Evolutionary conservation across 2,888 invertebrate genomes (phyloP), one percentile per base, ranked within the genome.

Genomic region (Morinoia aosen): DNA sequence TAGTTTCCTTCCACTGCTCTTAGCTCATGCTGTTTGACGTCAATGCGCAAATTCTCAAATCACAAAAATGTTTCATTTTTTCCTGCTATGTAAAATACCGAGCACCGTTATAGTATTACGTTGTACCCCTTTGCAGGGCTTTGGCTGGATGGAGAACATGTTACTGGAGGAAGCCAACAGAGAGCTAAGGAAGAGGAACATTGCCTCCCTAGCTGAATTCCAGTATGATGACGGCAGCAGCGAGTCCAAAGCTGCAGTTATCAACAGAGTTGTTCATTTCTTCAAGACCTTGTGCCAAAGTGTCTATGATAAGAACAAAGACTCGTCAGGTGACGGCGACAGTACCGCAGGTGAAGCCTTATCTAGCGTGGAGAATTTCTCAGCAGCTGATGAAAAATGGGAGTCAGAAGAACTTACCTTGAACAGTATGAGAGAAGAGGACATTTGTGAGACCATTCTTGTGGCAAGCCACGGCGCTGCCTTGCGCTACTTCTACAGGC

Each of bases 251-350:
- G 12, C 93, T 57, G 93, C 93, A 5, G 93, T 93, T 16, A 93
- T 93, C 93, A 95, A 91, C 7, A 90, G 96, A 57, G 93, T 96
- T 90, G 96, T 95, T 33, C 33, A 88, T 0, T 96, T 96, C 95
- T 96, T 96, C 58, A 96, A 96, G 96, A 96, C 96, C 19, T 39
- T 96, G 64, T 96, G 96, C 95, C 96, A 96, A 61, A 96, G 96
- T 48, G 96, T 96, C 12, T 96, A 95, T 76, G 96, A 96, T 95
- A 96, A 96, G 94, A 96, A 96, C 64, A 96, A 90, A 90, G 14
- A 40, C 48, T 48, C 90, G 56, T 40, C 40, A 7, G 4, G 33
- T 90, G 90, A 90, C 39, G 33, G 39, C 12, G 56, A 76, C 39
- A 12, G 76, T 61, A 57, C 19, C 39, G 12, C 39, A 14, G 4